A percentile compares a stretch with the other conserved stretches of the same genome.
These are phyloP conservation scores for Corynorhinus townsendii DNA, from an alignment of 2,113 vertebrate genomes.

Conservation along the genomic window DNA sequence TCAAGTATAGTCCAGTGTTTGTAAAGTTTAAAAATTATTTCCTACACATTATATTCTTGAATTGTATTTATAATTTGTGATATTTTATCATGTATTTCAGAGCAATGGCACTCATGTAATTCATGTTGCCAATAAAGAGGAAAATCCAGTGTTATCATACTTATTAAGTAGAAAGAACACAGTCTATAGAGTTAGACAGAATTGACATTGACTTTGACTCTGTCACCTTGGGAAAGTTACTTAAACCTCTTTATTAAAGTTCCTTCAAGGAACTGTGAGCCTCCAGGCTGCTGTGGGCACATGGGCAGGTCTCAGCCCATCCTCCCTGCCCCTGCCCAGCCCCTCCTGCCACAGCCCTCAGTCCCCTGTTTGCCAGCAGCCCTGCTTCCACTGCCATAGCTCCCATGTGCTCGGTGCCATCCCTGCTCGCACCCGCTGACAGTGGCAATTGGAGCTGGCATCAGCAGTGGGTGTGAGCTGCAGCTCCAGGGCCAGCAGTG, in stretches of 20 bases:
- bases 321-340: too few species aligned
- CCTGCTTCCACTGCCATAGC: fast-evolving
- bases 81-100: not conserved
- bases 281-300: too few species aligned
- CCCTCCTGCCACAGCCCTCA: too few species aligned
- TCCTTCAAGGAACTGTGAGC: not conserved
- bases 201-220: not conserved
- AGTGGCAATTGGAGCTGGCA: too few species aligned
- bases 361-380: too few species aligned
- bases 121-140: not conserved
- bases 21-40: not conserved
- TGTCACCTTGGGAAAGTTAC: not conserved
- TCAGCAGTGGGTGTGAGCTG: too few species aligned
- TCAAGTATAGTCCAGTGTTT: not conserved
- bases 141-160: not conserved
- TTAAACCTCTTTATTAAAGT: not conserved
- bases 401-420: too few species aligned
- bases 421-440: too few species aligned
- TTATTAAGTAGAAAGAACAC: not conserved
- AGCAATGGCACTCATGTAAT: not conserved
- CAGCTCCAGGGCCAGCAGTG: too few species aligned
- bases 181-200: not conserved
- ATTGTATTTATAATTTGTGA: not conserved
- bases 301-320: too few species aligned
- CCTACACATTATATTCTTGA: not conserved